Conservation (phyloP, 1,140 invertebrate species). For the Papilio polytes region DNA sequence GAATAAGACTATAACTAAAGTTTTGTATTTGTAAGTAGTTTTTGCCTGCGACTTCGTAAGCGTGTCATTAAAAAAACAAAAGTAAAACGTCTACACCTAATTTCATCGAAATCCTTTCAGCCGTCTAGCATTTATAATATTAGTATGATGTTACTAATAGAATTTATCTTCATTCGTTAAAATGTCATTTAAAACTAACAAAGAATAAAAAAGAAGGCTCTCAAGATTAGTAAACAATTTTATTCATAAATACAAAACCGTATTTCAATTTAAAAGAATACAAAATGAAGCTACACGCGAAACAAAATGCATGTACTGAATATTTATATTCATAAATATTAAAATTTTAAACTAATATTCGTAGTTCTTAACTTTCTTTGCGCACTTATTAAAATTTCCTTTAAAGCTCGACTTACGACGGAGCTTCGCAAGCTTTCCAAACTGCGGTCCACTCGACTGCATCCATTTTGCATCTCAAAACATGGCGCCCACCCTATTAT, state of each 20-base stretch:
- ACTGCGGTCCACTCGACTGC: slow-evolving; percentile 53
- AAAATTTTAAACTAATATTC: slow-evolving; percentile 36
- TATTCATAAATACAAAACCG: slow-evolving; percentile 15
- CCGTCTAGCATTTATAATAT: too few species aligned
- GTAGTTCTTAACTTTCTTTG: slow-evolving; percentile 42
- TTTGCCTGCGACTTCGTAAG: too few species aligned
- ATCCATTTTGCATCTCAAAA: slow-evolving; percentile 60
- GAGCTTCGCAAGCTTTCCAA: slow-evolving; percentile 41
- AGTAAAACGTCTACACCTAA: too few species aligned
- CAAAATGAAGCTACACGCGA: slow-evolving; percentile 25
- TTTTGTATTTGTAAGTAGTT: background rate
- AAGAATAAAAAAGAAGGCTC: background rate
- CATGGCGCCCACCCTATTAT: slow-evolving; percentile 48
- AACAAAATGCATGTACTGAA: background rate
- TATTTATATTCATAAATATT: slow-evolving; percentile 38
- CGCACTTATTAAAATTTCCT: slow-evolving; percentile 57
- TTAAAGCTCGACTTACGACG: slow-evolving; percentile 45
- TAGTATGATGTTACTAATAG: background rate
- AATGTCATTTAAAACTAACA: background rate
- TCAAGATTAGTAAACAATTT: background rate
- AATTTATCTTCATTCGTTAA: background rate
- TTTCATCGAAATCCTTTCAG: too few species aligned
- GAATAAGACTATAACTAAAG: background rate
- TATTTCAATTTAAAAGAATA: slow-evolving; percentile 13
- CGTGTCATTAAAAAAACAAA: too few species aligned